Percentiles rank a stretch among this genome's conserved stretches.
phyloP scores from a whole-genome alignment of 2,888 invertebrate species.

The Lasioglossum morio region DNA sequence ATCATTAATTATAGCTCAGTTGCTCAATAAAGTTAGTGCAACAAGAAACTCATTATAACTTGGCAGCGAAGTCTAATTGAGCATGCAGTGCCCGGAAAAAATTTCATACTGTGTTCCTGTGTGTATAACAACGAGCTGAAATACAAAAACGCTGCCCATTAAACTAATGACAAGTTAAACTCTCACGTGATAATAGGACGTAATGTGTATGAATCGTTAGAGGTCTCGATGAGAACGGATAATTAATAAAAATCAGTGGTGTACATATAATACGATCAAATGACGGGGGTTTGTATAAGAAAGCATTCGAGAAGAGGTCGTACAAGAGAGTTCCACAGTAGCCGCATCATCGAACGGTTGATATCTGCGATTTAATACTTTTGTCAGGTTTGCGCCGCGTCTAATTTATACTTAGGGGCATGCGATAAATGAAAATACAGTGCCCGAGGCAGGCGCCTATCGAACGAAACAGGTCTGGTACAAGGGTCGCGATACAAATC shows the following conservation, averaged over 20 bases:
- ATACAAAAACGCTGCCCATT: not conserved
- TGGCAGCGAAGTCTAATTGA: not conserved
- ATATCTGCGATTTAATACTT: not conserved
- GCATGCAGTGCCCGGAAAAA: not conserved
- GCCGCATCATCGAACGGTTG: not conserved
- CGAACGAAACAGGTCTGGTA: not conserved
- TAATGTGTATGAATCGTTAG: not conserved
- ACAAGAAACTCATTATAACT: conserved; percentile 12
- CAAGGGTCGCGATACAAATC: not conserved
- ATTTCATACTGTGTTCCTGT: not conserved
- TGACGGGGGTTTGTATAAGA: no score
- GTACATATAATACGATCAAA: no score
- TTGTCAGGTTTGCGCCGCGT: not conserved
- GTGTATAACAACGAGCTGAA: not conserved
- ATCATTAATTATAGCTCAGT: not conserved
- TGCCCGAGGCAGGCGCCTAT: not conserved
- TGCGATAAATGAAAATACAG: not conserved
- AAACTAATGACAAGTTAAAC: not conserved
- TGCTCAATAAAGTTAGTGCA: not conserved
- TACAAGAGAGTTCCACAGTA: no score
- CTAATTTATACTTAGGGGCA: not conserved
- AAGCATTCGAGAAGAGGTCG: no score
- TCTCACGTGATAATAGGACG: no score
- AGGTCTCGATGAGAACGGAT: no score
- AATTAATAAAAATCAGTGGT: no score